Conservation (phyloP, 2,797 vertebrate genomes). For the Cynopterus sphinx region DNA sequence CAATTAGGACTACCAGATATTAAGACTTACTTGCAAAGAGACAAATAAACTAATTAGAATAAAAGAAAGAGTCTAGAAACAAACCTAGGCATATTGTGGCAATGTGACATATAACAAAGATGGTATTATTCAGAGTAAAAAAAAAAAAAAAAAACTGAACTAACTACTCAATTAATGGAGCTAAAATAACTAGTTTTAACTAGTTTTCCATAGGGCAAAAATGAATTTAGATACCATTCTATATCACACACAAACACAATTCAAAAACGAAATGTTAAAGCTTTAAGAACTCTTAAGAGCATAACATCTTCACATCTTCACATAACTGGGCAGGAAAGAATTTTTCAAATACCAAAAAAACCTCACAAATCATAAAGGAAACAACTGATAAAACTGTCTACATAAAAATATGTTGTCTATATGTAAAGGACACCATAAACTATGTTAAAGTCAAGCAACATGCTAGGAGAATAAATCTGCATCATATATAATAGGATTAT, state of each 20-base stretch:
- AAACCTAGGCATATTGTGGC: background rate
- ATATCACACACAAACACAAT: background rate
- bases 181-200: background rate
- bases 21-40: conserved; percentile 6
- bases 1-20: background rate
- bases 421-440: background rate
- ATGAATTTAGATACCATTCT: background rate
- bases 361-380: background rate
- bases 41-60: conserved; percentile 9
- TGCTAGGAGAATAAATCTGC: background rate
- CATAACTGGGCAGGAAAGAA: background rate
- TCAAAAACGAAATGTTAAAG: background rate
- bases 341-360: background rate
- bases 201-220: background rate
- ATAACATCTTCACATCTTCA: background rate
- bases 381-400: background rate
- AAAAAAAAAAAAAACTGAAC: background rate
- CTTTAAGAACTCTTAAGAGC: background rate
- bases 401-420: background rate
- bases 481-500: background rate
- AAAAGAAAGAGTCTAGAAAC: background rate
- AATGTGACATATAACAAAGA: conserved; percentile 1
- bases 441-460: background rate
- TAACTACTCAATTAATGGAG: background rate
- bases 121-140: background rate